These are phyloP conservation scores for Lucilia sericata DNA, from an alignment of 1,140 invertebrate species.

Conservation along the genomic window DNA sequence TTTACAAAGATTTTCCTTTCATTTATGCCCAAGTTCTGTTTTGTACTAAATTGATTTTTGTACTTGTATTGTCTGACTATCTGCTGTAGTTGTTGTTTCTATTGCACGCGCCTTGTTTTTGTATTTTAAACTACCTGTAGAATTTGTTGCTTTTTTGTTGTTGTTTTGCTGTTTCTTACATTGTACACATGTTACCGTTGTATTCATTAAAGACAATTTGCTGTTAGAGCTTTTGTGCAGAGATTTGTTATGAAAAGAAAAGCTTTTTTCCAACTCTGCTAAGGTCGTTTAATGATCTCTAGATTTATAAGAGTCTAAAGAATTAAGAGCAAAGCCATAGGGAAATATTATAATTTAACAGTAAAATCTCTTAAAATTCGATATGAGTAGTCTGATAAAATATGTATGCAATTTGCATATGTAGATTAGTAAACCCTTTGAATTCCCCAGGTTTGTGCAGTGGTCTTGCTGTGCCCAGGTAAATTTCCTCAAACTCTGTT, in stretches of 20 bases:
- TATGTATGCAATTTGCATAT: no score
- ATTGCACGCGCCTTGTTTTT: conserved; percentile 36
- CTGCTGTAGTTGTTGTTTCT: neutral
- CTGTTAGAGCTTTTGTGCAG: conserved; percentile 10
- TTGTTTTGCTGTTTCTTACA: neutral
- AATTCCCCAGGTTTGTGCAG: no score
- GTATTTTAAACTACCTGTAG: neutral
- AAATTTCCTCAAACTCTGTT: no score
- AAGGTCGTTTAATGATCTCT: conserved; percentile 42
- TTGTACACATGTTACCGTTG: conserved; percentile 45
- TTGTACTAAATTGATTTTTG: neutral
- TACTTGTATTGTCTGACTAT: neutral
- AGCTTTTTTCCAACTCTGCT: conserved; percentile 35
- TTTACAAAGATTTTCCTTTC: conserved; percentile 27
- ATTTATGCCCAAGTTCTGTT: conserved; percentile 10
- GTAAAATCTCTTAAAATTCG: neutral
- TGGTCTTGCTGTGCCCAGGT: no score
- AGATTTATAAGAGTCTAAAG: neutral
- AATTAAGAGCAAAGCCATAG: neutral
- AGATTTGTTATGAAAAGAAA: neutral
- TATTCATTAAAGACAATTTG: conserved; percentile 26
- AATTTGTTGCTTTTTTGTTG: neutral
- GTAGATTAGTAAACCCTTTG: no score
- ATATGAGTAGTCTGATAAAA: no score
- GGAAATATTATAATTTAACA: neutral